These are phyloP conservation scores for Heliconius hortense DNA, from an alignment of 2,888 invertebrate genomes.

Conservation along the genomic window DNA sequence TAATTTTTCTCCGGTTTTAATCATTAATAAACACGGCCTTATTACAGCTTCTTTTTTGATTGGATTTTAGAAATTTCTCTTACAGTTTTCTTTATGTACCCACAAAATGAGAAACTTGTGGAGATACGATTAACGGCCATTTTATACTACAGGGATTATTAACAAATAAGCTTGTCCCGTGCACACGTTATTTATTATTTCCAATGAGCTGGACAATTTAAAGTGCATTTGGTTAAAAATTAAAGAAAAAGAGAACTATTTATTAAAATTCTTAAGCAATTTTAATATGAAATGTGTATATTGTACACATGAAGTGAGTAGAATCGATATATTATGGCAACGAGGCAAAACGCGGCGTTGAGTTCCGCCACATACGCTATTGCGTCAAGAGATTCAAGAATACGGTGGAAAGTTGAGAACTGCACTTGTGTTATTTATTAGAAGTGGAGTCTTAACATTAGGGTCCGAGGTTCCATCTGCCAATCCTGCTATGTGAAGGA, in stretches of 20 bases:
- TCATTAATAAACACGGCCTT: neutral
- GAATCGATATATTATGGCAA: no score
- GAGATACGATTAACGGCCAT: neutral
- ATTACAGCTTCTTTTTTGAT: neutral
- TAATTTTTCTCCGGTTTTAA: neutral
- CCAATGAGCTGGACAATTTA: neutral
- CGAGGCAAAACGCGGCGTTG: no score
- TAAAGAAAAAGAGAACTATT: neutral
- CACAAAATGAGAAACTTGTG: neutral
- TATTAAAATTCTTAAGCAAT: no score
- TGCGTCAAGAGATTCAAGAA: no score
- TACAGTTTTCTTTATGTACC: constrained; percentile 1
- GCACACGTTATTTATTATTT: neutral
- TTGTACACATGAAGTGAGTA: neutral
- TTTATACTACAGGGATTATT: neutral
- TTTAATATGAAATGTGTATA: neutral
- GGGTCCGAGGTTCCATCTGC: no score
- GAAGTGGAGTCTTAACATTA: no score
- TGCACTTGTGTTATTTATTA: no score
- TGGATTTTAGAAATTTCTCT: neutral
- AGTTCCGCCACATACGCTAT: no score
- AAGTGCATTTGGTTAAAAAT: neutral
- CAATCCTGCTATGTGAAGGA: no score
- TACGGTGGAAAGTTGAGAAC: no score
- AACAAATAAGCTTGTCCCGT: neutral